Base-by-base conservation (phyloP, 1,140 invertebrate species). In the Triops longicaudatus region DNA sequence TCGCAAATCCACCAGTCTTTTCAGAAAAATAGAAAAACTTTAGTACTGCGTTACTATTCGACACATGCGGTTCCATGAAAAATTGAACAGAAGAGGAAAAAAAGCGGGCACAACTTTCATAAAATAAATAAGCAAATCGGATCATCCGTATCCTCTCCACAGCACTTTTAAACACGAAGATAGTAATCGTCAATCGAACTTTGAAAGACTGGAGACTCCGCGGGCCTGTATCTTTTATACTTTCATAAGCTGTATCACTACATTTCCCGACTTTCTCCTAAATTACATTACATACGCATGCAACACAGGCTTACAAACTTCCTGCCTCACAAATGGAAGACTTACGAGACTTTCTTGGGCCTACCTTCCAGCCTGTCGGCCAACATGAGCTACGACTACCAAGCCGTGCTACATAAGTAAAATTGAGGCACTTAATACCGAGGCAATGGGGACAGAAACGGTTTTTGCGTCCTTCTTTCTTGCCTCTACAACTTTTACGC, bases 371-470 rank as follows among this genome's bases (percentile, higher is more conserved):
- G 2, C 7, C 31, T 37, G 31, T 7, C 31, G 2, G 31, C 31
- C 31, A 37, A 37, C 31, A 37, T 14, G n/a, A n/a, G 22, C 22
- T 63, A 63, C 50, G 50, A 17, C 17, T 63, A 63, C 6, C 50
- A 63, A 63, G 50, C 50, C 50, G 17, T 63, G 50, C 50, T 63
- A 63, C 50, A 22, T n/a, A 22, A 17, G 22, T 17, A 17, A 63
- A 63, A 63, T 63, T 63, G 14, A 63, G 50, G 50, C 50, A 63
- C 50, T 63, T 63, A 63, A 22, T 63, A n/a, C 50, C 22, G 50
- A 63, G 50, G 50, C 50, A 63, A 63, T 17, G 22, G 50, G 50
- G 22, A 63, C 14, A 17, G 17, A n/a, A n/a, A 63, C 14, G 6
- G 14, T n/a, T 63, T 63, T 63, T 22, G 50, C 22, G 50, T 63